These are phyloP conservation scores for Ridgeia piscesae DNA, from an alignment of 1,140 invertebrate genomes.

Conservation along the genomic window DNA sequence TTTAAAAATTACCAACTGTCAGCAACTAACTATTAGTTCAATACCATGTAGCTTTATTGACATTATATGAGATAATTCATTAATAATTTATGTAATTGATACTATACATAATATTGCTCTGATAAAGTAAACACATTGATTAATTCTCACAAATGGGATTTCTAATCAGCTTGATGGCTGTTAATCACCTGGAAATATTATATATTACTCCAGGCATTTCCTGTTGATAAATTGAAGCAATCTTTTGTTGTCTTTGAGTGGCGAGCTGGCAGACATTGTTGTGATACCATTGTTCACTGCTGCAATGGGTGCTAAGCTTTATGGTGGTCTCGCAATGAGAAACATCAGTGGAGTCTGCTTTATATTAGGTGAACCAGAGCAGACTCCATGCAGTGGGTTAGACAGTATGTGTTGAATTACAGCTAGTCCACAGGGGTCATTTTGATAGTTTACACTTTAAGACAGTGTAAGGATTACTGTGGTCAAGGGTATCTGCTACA, in stretches of 20 bases:
- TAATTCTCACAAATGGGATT: no score
- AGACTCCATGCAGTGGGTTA: not conserved
- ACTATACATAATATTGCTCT: no score
- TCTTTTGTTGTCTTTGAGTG: not conserved
- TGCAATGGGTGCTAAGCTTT: not conserved
- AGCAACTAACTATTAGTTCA: not conserved
- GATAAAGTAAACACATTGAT: no score
- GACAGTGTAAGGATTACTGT: no score
- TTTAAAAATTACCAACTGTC: not conserved
- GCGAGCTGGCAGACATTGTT: not conserved
- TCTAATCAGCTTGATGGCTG: not conserved
- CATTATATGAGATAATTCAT: not conserved
- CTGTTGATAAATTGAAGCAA: not conserved
- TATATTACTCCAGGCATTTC: not conserved
- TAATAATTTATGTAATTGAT: no score
- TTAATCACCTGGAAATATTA: not conserved
- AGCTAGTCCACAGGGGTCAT: not conserved
- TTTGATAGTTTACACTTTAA: not conserved
- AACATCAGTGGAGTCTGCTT: not conserved
- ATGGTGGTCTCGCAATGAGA: not conserved
- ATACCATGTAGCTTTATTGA: not conserved
- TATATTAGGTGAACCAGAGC: not conserved
- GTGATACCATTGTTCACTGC: not conserved
- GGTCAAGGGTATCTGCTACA: no score
- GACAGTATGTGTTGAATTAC: not conserved